phyloP scores from a whole-genome alignment of 2,888 invertebrate genomes.

The Agonopterix subpropinquella region DNA sequence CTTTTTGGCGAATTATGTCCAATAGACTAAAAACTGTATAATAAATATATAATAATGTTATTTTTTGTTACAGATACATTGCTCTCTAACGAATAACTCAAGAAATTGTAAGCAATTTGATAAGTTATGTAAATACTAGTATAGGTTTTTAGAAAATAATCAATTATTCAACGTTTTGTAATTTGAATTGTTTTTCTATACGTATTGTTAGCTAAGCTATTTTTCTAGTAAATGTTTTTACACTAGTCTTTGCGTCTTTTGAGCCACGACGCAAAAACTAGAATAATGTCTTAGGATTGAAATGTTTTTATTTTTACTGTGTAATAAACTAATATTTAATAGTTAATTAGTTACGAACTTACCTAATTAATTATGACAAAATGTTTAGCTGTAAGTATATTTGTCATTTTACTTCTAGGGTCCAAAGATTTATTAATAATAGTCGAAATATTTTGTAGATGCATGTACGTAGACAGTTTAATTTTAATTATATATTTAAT shows the following conservation, averaged over 20 bases:
- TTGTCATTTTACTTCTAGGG: slow-evolving; percentile 21
- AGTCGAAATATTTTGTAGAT: neutral
- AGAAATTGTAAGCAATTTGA: slow-evolving; percentile 1
- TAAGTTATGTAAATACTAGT: no score
- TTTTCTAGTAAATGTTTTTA: slow-evolving; percentile 4
- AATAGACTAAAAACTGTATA: no score
- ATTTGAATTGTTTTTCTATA: no score
- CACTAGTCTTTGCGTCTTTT: slow-evolving; percentile 55
- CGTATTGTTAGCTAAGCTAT: neutral
- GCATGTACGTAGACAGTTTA: no score
- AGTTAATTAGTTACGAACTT: neutral
- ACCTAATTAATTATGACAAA: neutral
- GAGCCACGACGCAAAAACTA: slow-evolving; percentile 63
- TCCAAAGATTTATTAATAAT: slow-evolving; percentile 20
- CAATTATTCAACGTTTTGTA: no score
- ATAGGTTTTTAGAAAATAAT: no score
- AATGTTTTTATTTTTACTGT: neutral
- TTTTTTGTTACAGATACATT: slow-evolving; percentile 21
- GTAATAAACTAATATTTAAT: slow-evolving; percentile 1
- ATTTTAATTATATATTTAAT: no score
- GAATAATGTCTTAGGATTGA: slow-evolving; percentile 8
- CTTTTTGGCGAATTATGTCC: no score
- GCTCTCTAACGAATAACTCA: slow-evolving; percentile 28
- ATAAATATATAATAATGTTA: no score
- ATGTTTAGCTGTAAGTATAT: neutral